Percentiles rank a stretch among this genome's conserved stretches.
These are phyloP conservation scores for Mnemiopsis leidyi DNA, from an alignment of 37 sponge, comb jelly and placozoan species.

Conservation along the genomic window DNA sequence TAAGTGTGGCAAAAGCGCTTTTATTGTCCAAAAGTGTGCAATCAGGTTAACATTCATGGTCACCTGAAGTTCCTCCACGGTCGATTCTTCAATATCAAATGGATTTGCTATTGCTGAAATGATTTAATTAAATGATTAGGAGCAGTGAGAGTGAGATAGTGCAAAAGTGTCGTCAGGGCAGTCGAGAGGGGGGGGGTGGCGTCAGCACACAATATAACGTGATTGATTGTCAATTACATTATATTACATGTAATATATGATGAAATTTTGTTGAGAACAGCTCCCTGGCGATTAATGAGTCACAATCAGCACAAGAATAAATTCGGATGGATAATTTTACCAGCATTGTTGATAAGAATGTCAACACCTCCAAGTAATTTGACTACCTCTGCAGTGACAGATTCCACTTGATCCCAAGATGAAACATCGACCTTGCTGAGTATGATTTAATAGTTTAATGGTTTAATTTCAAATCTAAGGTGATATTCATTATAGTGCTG, in stretches of 20 bases:
- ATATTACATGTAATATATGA: no score
- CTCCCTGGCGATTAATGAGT: no score
- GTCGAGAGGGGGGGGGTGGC: not conserved
- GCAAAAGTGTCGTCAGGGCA: not conserved
- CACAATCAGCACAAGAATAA: no score
- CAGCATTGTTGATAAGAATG: slow-evolving; percentile 61
- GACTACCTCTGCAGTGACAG: not conserved
- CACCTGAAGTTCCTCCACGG: not conserved
- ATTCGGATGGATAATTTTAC: no score
- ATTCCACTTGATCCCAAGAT: not conserved
- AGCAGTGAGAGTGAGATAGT: not conserved
- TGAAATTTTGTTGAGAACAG: no score
- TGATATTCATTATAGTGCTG: no score
- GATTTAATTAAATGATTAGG: no score
- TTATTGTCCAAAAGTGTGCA: slow-evolving; percentile 53
- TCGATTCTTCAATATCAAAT: slow-evolving; percentile 47
- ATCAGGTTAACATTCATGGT: slow-evolving; percentile 43
- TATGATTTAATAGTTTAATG: not conserved
- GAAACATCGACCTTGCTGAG: slow-evolving; percentile 48
- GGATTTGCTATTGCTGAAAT: slow-evolving; percentile 49
- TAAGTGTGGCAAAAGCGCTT: not conserved
- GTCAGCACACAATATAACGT: not conserved
- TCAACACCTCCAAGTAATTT: not conserved
- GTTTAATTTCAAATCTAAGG: no score
- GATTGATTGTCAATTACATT: not conserved